These are phyloP conservation scores for Allacma fusca DNA, from an alignment of 2,888 invertebrate genomes.

Conservation along the genomic window DNA sequence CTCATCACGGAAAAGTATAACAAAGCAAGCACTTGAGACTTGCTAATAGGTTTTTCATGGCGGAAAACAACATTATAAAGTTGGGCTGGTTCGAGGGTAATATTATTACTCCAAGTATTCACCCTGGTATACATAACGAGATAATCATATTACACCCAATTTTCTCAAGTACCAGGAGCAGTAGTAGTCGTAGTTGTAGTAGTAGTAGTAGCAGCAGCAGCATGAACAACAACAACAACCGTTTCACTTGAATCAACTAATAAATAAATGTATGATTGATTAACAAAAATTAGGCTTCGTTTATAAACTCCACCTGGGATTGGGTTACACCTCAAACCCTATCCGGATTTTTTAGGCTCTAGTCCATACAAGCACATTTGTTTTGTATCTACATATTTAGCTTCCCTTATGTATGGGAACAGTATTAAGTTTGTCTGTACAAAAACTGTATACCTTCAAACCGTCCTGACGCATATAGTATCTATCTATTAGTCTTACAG, in stretches of 20 bases:
- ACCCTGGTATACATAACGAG: not conserved
- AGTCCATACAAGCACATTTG: too few species aligned
- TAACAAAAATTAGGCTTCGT: not conserved
- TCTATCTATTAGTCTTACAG: too few species aligned
- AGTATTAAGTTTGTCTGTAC: too few species aligned
- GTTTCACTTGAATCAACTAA: not conserved
- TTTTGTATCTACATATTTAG: too few species aligned
- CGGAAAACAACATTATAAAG: not conserved
- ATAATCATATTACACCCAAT: not conserved
- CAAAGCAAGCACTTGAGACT: not conserved
- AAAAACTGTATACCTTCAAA: too few species aligned
- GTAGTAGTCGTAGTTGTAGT: too few species aligned
- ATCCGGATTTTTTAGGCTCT: too few species aligned
- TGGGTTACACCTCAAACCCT: too few species aligned
- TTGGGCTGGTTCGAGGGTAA: not conserved
- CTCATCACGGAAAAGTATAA: slow-evolving; percentile 4
- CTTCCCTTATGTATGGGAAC: too few species aligned
- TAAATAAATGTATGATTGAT: slow-evolving; percentile 8
- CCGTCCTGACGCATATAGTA: too few species aligned
- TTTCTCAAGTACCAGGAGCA: not conserved
- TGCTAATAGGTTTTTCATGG: slow-evolving; percentile 12
- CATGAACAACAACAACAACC: not conserved
- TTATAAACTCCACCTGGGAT: too few species aligned
- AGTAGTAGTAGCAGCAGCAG: too few species aligned
- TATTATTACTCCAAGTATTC: not conserved